Base-by-base conservation (phyloP, 2,888 invertebrate genomes). In the Lutraria lutraria region DNA sequence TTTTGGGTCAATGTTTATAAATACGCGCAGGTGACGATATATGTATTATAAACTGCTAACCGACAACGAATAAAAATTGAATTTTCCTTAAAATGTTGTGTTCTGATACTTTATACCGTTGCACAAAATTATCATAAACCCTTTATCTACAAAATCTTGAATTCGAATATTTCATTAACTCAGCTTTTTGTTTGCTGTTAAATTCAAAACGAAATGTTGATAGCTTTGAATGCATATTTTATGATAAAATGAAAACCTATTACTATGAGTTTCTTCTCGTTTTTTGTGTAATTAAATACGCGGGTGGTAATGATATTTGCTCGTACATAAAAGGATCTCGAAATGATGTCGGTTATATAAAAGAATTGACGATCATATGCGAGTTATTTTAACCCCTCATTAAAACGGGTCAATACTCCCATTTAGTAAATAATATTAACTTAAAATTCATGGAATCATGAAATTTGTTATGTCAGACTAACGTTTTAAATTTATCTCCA, bases 211-310 rank as follows among this genome's bases (percentile, higher is more conserved):
- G 15, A 60, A 56, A 60, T 21, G 60, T 15, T 60, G 60, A 60
- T 68, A 68, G 63, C 63, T 68, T 68, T 68, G 63, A 68, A 68
- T 68, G 25, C 63, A 68, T 68, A 25, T 68, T 68, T 68, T 25
- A 68, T 25, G n/a, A n/a, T n/a, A 19, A 10, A 68, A n/a, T 68
- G 21, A n/a, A n/a, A 68, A 25, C 25, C 25, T 25, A 25, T 68
- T 68, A 68, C n/a, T 25, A 68, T 25, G n/a, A 12, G 56, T 68
- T 25, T 68, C 63, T 13, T 25, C 1, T 68, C 25, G 25, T 68
- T 25, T n/a, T 68, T 68, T 12, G 12, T 25, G 63, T n/a, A 68
- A 68, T 25, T 25, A 68, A 13, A 68, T 25, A 68, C 63, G 63
- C 10, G n/a, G 63, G 10, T 15, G 63, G 63, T 68, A 68, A 68